These are phyloP conservation scores for Toxonevra muliebris DNA, from an alignment of 2,888 invertebrate species.

Conservation along the genomic window DNA sequence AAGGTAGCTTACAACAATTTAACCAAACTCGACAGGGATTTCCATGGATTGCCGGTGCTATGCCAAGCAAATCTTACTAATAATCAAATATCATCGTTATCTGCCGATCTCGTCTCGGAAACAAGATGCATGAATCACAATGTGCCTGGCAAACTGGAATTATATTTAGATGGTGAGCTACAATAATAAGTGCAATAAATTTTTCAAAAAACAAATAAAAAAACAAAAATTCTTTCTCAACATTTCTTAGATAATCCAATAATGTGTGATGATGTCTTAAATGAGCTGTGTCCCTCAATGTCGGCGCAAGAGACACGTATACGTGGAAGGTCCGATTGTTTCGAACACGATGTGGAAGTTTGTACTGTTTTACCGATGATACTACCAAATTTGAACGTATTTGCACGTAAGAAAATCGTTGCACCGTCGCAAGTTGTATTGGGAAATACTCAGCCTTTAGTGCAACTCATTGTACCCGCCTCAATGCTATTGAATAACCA, in stretches of 20 bases:
- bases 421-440: constrained; percentile 46
- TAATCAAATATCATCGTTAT: constrained; percentile 78
- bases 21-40: constrained; percentile 79
- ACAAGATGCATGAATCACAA: constrained; percentile 83
- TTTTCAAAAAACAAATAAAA: not conserved
- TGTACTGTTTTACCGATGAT: constrained; percentile 60
- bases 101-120: constrained; percentile 79
- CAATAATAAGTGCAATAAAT: too few relatives aligned
- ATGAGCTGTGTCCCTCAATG: constrained; percentile 75
- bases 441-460: constrained; percentile 51
- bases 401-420: constrained; percentile 49
- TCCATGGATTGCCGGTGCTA: constrained; percentile 82
- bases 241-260: constrained; percentile 78
- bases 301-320: constrained; percentile 78
- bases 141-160: constrained; percentile 73
- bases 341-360: constrained; percentile 62
- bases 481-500: constrained; percentile 49
- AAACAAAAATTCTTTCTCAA: constrained; percentile 4
- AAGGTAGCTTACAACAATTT: constrained; percentile 82
- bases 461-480: constrained; percentile 59
- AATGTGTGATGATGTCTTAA: constrained; percentile 75
- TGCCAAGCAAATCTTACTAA: constrained; percentile 83
- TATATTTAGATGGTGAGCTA: constrained; percentile 80
- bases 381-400: constrained; percentile 50
- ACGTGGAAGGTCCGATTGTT: constrained; percentile 73